These are phyloP conservation scores for Diloba caeruleocephala DNA, from an alignment of 2,888 invertebrate genomes.

Conservation along the genomic window DNA sequence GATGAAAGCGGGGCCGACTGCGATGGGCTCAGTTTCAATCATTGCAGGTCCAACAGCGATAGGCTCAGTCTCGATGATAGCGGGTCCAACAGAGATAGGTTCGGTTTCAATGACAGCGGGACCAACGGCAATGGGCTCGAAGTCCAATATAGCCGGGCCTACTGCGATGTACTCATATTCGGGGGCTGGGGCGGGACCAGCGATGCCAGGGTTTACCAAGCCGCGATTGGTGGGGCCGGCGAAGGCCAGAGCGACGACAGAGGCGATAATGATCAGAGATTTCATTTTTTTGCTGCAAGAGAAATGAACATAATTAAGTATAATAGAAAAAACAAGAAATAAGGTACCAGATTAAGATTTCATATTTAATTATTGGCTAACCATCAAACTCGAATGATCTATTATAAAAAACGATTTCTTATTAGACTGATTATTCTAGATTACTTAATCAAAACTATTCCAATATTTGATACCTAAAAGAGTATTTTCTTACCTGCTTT, in stretches of 20 bases:
- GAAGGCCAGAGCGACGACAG: slow-evolving; percentile 49
- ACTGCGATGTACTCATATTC: slow-evolving; percentile 13
- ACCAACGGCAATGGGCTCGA: slow-evolving; percentile 37
- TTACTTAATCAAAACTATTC: no score
- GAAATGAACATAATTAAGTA: not conserved
- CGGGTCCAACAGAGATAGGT: slow-evolving; percentile 41
- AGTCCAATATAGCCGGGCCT: slow-evolving; percentile 53
- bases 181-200: slow-evolving; percentile 24
- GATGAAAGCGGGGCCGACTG: slow-evolving; percentile 21
- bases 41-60: slow-evolving; percentile 35
- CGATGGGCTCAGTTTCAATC: slow-evolving; percentile 14
- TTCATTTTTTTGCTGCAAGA: slow-evolving; percentile 50
- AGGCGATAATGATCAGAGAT: slow-evolving; percentile 44
- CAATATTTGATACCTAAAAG: not conserved
- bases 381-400: no score
- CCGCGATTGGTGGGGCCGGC: slow-evolving; percentile 54
- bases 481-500: slow-evolving; percentile 38
- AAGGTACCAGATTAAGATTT: no score
- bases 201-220: slow-evolving; percentile 38
- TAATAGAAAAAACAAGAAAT: not conserved
- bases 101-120: slow-evolving; percentile 29
- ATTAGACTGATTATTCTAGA: no score
- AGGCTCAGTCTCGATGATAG: slow-evolving; percentile 21
- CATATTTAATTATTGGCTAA: no score
- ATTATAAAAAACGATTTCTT: no score